Base-by-base conservation (phyloP, 2,113 vertebrate species). In the Ondatra zibethicus region DNA sequence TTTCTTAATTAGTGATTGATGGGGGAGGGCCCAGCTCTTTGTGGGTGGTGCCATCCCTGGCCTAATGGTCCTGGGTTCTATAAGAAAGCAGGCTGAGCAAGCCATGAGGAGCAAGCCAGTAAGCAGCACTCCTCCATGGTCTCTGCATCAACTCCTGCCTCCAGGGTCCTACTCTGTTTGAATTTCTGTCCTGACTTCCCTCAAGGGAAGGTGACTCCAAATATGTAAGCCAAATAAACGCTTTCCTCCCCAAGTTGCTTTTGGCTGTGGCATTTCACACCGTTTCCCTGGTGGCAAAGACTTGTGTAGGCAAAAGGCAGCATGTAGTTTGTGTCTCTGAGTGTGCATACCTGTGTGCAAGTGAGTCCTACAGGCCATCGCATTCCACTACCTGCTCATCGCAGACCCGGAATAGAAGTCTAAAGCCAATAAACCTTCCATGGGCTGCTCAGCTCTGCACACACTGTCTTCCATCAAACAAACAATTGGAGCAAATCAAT, bases 401-500 rank as follows among this genome's bases (percentile, higher is more conserved):
- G 19, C 33, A 45, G 36, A 72, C 73, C 12, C 23, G 1, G 0
- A n/a, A 3, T 47, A 29, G 33, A 31, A 11, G 65, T 14, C 63
- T 76, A 61, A 85, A n/a, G 10, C 70, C 68, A 70, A 50, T 39
- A 88, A 58, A 50, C 17, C 3, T 36, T 11, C 27, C 7, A 0
- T 11, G 27, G 75, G 29, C 17, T 52, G 47, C n/a, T 9, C 8
- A 0, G 9, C 33, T 42, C 81, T n/a, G 61, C 42, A 1, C 2
- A 7, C 55, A 1, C 47, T 70, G n/a, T 47, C 29, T 85, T 76
- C 92, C n/a, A 58, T 85, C 19, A 81, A 75, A 42, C 70, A 92
- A 93, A 95, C 36, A 68, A 27, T 8, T 68, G 42, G n/a, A 94
- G 42, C 75, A 82, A 77, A 47, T 89, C 80, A 73, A 97, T 78